Percentiles rank a stretch among this genome's conserved stretches.
Conservation (phyloP, 2,888 invertebrate species). For the Diachrysia chrysitis region DNA sequence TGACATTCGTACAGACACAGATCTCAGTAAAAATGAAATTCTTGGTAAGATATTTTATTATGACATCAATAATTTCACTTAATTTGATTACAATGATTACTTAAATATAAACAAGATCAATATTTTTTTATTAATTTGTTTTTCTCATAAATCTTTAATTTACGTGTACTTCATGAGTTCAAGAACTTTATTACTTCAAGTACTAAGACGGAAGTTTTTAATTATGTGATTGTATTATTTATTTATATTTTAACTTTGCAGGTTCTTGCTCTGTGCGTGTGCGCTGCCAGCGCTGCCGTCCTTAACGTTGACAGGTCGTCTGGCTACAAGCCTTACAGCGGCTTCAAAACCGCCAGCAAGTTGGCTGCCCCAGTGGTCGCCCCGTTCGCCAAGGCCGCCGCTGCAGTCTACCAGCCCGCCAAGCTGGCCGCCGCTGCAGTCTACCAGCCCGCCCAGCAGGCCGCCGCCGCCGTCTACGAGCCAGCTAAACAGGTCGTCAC, state of each 20-base stretch:
- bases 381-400: background rate
- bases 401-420: slow-evolving; percentile 13
- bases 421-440: slow-evolving; percentile 26
- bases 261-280: slow-evolving; percentile 69
- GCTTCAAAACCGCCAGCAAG: slow-evolving; percentile 12
- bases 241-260: slow-evolving; percentile 27
- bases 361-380: background rate
- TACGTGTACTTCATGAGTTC: background rate
- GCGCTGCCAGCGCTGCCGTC: slow-evolving; percentile 66
- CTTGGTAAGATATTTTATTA: slow-evolving; percentile 64
- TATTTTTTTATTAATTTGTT: too few species aligned
- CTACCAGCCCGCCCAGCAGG: slow-evolving; percentile 9
- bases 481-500: slow-evolving; percentile 22
- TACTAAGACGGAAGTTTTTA: background rate
- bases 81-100: background rate
- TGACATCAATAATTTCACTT: background rate
- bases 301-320: slow-evolving; percentile 26
- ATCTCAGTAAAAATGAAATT: slow-evolving; percentile 74
- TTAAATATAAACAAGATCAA: background rate
- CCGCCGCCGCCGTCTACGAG: slow-evolving; percentile 28
- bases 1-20: slow-evolving; percentile 62
- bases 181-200: background rate
- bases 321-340: slow-evolving; percentile 3
- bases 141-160: background rate
- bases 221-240: too few species aligned